Conservation (phyloP, 1,140 invertebrate species). For the Branchinecta lynchi region DNA sequence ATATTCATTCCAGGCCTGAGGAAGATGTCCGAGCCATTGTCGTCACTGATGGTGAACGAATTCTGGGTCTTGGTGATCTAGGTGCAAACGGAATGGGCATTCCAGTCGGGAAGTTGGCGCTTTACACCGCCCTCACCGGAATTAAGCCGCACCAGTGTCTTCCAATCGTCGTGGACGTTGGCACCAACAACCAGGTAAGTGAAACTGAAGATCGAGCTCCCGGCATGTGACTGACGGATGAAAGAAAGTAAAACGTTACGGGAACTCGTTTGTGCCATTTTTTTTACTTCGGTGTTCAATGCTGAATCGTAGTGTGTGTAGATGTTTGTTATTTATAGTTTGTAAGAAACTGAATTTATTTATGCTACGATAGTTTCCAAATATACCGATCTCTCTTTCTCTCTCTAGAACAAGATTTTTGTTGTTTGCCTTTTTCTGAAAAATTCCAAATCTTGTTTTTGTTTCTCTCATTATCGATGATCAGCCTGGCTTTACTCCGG, state of each 20-base stretch:
- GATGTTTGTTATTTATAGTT: too few relatives aligned
- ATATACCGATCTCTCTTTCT: conserved; percentile 11
- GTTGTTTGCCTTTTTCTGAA: background rate
- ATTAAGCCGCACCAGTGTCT: conserved; percentile 84
- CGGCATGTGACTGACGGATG: background rate
- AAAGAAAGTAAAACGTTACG: background rate
- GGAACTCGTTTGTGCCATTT: conserved; percentile 12
- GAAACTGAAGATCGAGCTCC: background rate
- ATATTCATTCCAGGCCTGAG: conserved; percentile 65
- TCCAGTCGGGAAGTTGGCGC: conserved; percentile 77
- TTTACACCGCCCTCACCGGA: conserved; percentile 83
- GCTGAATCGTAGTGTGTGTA: too few relatives aligned
- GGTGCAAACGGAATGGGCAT: conserved; percentile 93
- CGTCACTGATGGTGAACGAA: conserved; percentile 87
- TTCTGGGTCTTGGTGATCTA: conserved; percentile 81
- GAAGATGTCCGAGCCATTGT: conserved; percentile 79
- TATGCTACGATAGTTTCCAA: too few relatives aligned
- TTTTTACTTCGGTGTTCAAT: too few relatives aligned
- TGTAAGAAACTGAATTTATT: too few relatives aligned
- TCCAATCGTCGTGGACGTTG: conserved; percentile 81
- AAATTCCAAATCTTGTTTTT: conserved; percentile 15
- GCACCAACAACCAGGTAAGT: conserved; percentile 66
- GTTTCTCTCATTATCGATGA: too few relatives aligned
- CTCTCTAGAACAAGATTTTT: too few relatives aligned
- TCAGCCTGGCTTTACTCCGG: too few relatives aligned